Percentiles rank a stretch among this genome's conserved stretches.
These are phyloP conservation scores for Eunapius fragilis DNA, from an alignment of 37 sponge, comb jelly and placozoan genomes.

Conservation along the genomic window DNA sequence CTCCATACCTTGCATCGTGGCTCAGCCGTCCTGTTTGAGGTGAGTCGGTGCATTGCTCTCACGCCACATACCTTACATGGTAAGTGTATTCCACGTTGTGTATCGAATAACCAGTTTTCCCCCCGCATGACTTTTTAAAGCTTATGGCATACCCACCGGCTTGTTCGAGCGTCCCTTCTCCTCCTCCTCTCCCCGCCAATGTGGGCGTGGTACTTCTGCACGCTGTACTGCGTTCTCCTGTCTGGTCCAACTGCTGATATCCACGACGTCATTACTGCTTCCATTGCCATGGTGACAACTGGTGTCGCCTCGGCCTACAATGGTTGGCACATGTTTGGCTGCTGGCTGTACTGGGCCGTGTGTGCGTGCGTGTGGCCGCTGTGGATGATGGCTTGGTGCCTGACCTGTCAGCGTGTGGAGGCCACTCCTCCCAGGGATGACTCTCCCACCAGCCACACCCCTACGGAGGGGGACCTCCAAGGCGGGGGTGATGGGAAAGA, in stretches of 20 bases:
- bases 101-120: no score
- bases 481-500: background rate
- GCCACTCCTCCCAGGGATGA: background rate
- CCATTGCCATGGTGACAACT: background rate
- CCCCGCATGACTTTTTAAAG: no score
- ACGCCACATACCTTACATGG: no score
- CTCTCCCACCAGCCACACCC: background rate
- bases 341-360: slow-evolving; percentile 35
- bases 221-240: background rate
- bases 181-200: background rate
- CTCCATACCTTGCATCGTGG: background rate
- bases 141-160: background rate
- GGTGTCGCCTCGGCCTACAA: slow-evolving; percentile 32
- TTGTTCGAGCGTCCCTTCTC: background rate
- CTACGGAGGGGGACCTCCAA: background rate
- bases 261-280: background rate
- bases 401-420: slow-evolving; percentile 20
- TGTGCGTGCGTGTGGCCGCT: slow-evolving; percentile 70
- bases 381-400: slow-evolving; percentile 55
- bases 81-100: no score
- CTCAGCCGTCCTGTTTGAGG: background rate
- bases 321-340: slow-evolving; percentile 25
- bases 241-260: background rate
- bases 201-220: background rate
- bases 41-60: background rate